These are phyloP conservation scores for Chloroceryle inda DNA, from an alignment of 2,797 vertebrate species.

Conservation along the genomic window DNA sequence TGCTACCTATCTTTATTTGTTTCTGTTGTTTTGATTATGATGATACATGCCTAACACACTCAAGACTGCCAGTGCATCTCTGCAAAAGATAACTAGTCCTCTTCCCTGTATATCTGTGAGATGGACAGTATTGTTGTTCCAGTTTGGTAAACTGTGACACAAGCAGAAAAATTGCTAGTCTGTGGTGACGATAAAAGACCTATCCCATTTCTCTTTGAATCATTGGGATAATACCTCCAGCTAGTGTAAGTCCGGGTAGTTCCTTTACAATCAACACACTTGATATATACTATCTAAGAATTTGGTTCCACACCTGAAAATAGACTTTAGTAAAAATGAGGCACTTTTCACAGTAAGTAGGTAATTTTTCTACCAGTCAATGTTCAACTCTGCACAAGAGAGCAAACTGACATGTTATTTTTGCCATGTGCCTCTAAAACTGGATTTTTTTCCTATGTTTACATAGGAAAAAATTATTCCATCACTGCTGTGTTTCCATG, in stretches of 20 bases:
- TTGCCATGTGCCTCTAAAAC: neutral
- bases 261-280: neutral
- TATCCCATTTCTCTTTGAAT: neutral
- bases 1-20: neutral
- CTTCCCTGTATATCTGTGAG: neutral
- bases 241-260: neutral
- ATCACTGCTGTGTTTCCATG: neutral
- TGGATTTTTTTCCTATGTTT: neutral
- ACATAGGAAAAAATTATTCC: neutral
- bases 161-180: neutral
- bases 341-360: neutral
- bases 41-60: neutral
- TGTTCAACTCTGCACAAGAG: neutral
- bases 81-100: neutral
- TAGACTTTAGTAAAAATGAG: neutral
- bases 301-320: neutral
- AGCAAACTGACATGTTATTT: neutral
- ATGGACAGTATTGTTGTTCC: neutral
- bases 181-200: neutral
- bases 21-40: neutral
- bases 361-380: neutral
- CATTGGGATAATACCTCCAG: neutral
- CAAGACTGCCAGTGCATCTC: neutral
- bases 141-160: neutral
- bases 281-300: neutral